phyloP scores from a whole-genome alignment of 2,113 vertebrate genomes.

The Passer domesticus region DNA sequence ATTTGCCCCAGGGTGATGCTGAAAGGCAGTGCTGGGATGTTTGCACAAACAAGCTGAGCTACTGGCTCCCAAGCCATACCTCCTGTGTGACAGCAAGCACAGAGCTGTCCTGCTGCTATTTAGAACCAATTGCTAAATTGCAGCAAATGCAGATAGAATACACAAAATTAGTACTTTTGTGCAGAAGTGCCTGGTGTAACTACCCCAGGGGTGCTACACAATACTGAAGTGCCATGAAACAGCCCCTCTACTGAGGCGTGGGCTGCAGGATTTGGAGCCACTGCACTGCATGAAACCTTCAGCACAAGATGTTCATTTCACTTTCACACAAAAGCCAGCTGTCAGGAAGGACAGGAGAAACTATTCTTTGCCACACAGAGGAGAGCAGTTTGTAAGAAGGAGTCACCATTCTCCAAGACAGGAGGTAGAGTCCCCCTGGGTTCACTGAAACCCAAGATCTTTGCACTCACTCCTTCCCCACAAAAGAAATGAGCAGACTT shows the following conservation, averaged over 20 bases:
- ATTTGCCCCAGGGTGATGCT: not conserved
- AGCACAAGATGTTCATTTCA: not conserved
- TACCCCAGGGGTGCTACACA: not conserved
- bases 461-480: not conserved
- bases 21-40: not conserved
- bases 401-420: not conserved
- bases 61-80: not conserved
- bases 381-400: not conserved
- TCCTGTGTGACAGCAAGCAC: rapidly evolving
- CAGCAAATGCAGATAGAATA: not conserved
- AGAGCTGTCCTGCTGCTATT: not conserved
- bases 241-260: not conserved
- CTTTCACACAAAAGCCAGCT: not conserved
- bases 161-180: not conserved
- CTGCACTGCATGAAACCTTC: not conserved
- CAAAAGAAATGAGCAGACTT: not conserved
- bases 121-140: not conserved
- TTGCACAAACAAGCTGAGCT: not conserved
- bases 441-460: not conserved
- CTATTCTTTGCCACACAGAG: not conserved
- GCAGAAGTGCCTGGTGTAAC: not conserved
- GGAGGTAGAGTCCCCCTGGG: not conserved
- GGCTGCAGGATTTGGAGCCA: not conserved
- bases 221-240: not conserved
- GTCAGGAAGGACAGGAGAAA: not conserved